These are phyloP conservation scores for Bombus soroeensis DNA, from an alignment of 1,140 invertebrate genomes.

Conservation along the genomic window DNA sequence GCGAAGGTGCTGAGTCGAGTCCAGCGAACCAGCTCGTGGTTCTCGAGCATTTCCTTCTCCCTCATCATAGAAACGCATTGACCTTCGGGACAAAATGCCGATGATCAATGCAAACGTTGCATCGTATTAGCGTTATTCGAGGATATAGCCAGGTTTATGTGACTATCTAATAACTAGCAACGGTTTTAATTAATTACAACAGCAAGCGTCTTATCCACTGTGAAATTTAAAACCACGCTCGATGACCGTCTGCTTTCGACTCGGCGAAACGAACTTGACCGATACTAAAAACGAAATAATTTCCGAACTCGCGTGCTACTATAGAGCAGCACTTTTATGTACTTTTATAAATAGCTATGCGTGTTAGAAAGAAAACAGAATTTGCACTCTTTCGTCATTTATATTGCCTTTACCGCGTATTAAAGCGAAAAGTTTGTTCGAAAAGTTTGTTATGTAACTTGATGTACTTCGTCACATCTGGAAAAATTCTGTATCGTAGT, in stretches of 20 bases:
- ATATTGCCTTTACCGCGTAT: not conserved
- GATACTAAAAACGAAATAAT: not conserved
- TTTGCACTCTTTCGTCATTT: not conserved
- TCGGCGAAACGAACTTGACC: not conserved
- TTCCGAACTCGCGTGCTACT: not conserved
- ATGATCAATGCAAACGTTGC: conserved; percentile 31
- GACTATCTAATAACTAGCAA: not conserved
- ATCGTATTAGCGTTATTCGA: conserved; percentile 26
- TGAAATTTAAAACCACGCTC: conserved; percentile 40
- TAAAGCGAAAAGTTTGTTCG: not conserved
- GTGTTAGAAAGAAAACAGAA: not conserved
- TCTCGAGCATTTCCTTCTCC: conserved; percentile 62
- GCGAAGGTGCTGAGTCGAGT: conserved; percentile 69
- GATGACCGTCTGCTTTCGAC: not conserved
- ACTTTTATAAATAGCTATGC: not conserved
- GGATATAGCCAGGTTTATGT: not conserved
- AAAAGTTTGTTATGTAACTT: not conserved
- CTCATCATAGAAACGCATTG: conserved; percentile 70
- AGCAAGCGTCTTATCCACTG: conserved; percentile 20
- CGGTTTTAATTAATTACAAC: conserved; percentile 18
- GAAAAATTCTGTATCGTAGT: not conserved
- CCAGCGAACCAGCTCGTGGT: conserved; percentile 63
- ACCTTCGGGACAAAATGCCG: conserved; percentile 61
- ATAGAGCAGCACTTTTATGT: too few species aligned
- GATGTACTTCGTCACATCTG: not conserved